Evolutionary conservation across 2,888 invertebrate genomes (phyloP).

Genomic region (Drosophila multiciliata): DNA sequence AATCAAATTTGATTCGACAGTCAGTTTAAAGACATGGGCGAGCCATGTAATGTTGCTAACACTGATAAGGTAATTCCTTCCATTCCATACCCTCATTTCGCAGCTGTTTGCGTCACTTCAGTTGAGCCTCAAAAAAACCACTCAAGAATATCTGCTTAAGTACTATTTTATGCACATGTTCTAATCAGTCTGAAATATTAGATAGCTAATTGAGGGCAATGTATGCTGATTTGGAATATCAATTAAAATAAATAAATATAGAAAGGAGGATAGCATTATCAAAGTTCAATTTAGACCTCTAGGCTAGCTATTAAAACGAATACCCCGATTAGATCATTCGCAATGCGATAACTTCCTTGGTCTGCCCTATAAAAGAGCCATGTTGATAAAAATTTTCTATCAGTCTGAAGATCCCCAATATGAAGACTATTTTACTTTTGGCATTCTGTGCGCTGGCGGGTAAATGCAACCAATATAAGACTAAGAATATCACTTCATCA

Average conservation of each 20-base stretch:
- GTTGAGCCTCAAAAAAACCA: background rate
- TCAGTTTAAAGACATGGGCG: background rate
- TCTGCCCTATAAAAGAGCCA: constrained; percentile 48
- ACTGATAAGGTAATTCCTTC: constrained; percentile 4
- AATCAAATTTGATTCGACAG: constrained; percentile 11
- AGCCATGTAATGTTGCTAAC: constrained; percentile 7
- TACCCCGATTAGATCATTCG: constrained; percentile 26
- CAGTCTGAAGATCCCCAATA: constrained; percentile 37
- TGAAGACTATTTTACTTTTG: constrained; percentile 55
- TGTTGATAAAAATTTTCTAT: constrained; percentile 5
- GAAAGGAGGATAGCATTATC: constrained; percentile 28
- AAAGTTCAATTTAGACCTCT: constrained; percentile 31
- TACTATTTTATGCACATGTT: constrained; percentile 39
- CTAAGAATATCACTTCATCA: background rate
- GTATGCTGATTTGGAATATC: constrained; percentile 27
- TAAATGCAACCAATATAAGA: background rate
- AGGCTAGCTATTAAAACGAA: constrained; percentile 10
- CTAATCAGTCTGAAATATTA: constrained; percentile 42
- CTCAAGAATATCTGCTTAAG: constrained; percentile 4
- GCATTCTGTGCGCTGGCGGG: constrained; percentile 52
- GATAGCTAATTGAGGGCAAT: constrained; percentile 21
- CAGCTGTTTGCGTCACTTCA: constrained; percentile 3
- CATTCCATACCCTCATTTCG: no score
- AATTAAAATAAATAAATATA: constrained; percentile 44
- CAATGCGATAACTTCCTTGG: constrained; percentile 11